Evolutionary conservation across 2,113 vertebrate species (phyloP).

Genomic region (Eulacestoma nigropectus): DNA sequence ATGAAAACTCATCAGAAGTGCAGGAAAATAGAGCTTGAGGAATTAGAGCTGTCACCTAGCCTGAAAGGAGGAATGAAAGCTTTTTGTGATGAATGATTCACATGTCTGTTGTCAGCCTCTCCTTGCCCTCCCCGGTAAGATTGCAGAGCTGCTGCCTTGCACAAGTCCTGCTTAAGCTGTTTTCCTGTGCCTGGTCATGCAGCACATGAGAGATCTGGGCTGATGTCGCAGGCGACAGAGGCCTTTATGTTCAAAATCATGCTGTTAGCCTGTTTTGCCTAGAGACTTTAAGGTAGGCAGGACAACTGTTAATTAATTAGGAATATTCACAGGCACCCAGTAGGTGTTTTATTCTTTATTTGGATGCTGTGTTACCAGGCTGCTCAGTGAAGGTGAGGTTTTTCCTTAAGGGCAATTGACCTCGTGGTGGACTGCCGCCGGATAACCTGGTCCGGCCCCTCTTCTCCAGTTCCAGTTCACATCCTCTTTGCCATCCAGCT

Average conservation of each 20-base stretch:
- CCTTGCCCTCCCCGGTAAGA: rapidly evolving
- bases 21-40: neutral
- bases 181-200: neutral
- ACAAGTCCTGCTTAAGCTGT: neutral
- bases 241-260: neutral
- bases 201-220: neutral
- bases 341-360: neutral
- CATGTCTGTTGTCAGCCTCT: neutral
- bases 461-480: neutral
- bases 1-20: neutral
- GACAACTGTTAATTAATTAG: neutral
- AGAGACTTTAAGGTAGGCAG: neutral
- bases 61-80: neutral
- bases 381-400: neutral
- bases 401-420: neutral
- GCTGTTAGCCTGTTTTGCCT: neutral
- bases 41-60: neutral
- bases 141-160: neutral
- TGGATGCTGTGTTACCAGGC: neutral
- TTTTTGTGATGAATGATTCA: neutral
- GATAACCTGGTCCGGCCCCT: neutral
- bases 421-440: neutral
- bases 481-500: neutral
- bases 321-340: neutral
- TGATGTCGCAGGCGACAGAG: neutral